Conservation (phyloP, 2,888 invertebrate genomes). For the Cepaea hortensis region DNA sequence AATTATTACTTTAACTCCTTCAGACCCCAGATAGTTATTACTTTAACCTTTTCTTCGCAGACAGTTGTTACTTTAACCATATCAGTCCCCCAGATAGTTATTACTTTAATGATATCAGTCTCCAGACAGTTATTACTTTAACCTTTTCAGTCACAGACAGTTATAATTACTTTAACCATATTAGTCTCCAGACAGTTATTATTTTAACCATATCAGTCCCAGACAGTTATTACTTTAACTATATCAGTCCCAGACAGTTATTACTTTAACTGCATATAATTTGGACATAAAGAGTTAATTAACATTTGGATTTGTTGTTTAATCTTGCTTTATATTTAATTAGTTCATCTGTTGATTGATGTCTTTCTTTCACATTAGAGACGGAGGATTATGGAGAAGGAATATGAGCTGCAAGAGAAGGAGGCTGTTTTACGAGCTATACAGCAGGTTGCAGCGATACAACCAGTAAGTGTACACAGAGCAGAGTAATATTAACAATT, state of each 20-base stretch:
- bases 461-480: conserved; percentile 4
- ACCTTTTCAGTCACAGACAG: no score
- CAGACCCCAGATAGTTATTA: no score
- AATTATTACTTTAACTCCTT: no score
- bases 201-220: no score
- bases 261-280: neutral
- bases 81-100: no score
- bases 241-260: neutral
- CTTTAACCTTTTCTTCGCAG: no score
- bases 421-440: conserved; percentile 46
- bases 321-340: neutral
- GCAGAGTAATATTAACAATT: neutral
- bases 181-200: no score
- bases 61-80: no score
- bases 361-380: neutral
- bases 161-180: no score
- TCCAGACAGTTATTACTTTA: no score
- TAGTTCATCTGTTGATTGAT: neutral
- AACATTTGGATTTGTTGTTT: neutral
- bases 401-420: conserved; percentile 47
- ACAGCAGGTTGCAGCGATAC: conserved; percentile 33
- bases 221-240: no score
- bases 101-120: no score
- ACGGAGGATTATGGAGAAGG: conserved; percentile 42
- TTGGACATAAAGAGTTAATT: neutral